Base-by-base conservation (phyloP, 2,797 vertebrate species). In the Rhinophrynus dorsalis region DNA sequence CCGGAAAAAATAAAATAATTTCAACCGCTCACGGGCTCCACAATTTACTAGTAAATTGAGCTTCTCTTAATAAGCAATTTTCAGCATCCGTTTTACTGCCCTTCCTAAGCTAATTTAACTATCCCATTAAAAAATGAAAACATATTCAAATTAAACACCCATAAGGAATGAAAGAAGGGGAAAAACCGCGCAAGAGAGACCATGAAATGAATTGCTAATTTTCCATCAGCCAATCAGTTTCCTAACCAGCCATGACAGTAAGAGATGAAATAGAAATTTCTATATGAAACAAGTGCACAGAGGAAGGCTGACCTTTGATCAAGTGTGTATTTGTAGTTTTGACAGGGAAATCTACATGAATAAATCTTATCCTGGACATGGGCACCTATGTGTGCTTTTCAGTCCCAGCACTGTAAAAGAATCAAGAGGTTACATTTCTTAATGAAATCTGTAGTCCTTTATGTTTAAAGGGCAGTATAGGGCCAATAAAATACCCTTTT, bases 281-380 rank as follows among this genome's bases (percentile, higher is more conserved):
- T 86, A 83, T 93, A 94, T 94, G 91, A 93, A 94, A 93, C 82
- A 87, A 84, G 89, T 92, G 92, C 90, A 93, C 83, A 92, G 92
- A 94, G 80, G n/a, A n/a, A 37, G 35, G 35, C 82, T 96, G 94
- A 96, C 94, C 94, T 96, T 96, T 95, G 92, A 95, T 97, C 93
- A 96, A 82, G 79, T 63, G 75, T 75, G 78, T 60, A 81, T 95
- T 94, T 94, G 91, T 94, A 95, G 90, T n/a, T n/a, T n/a, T n/a
- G n/a, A n/a, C n/a, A n/a, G n/a, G n/a, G n/a, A n/a, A n/a, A n/a
- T n/a, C n/a, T n/a, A n/a, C n/a, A n/a, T n/a, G n/a, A n/a, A n/a
- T n/a, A n/a, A n/a, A n/a, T n/a, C n/a, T n/a, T n/a, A n/a, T n/a
- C n/a, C n/a, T n/a, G n/a, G n/a, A n/a, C n/a, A n/a, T n/a, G n/a